Base-by-base conservation (phyloP, 2,797 vertebrate species). In the Prunella strophiata region DNA sequence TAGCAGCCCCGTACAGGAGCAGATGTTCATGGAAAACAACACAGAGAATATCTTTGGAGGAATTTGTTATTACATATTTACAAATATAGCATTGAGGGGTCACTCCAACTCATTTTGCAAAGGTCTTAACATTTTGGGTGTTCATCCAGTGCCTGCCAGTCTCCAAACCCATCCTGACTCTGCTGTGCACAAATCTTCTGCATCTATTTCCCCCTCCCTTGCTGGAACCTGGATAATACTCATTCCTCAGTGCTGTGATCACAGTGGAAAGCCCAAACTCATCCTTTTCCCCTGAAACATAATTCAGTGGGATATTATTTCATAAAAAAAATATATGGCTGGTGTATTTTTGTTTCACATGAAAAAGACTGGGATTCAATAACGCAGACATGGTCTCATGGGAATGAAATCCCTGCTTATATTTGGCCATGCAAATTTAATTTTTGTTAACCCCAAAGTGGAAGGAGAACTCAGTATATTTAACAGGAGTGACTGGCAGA, bases 381-480 rank as follows among this genome's bases (percentile, higher is more conserved):
- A 96, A 92, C 51, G 38, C 72, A 93, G 92, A 81, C 78, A 83
- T 72, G 75, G 77, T 82, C 94, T 94, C 96, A 59, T 7, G 38
- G 90, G 89, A 93, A 87, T 95, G 90, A 93, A 97, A 96, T 85
- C 76, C 92, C 85, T 70, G 73, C 63, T 81, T 96, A 74, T 92
- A 52, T 94, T 95, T 94, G 87, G 84, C 85, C 83, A n/a, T 5
- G 36, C 14, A 76, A 55, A 93, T 94, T 85, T 94, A 87, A 85
- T 61, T 95, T 93, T 85, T 91, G 55, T 95, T 96, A 93, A 92
- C 85, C 83, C 55, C 42, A 77, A 95, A 54, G 76, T 75, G 87
- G 80, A 86, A 97, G 50, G 51, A 86, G 65, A 88, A 11, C 27
- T 58, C 50, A 9, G 50, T 50, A 7, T 75, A 72, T 95, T 96